Percentiles rank a stretch among this genome's conserved stretches.
These are phyloP conservation scores for Sciurus carolinensis DNA, from an alignment of 2,797 vertebrate species.

Conservation along the genomic window DNA sequence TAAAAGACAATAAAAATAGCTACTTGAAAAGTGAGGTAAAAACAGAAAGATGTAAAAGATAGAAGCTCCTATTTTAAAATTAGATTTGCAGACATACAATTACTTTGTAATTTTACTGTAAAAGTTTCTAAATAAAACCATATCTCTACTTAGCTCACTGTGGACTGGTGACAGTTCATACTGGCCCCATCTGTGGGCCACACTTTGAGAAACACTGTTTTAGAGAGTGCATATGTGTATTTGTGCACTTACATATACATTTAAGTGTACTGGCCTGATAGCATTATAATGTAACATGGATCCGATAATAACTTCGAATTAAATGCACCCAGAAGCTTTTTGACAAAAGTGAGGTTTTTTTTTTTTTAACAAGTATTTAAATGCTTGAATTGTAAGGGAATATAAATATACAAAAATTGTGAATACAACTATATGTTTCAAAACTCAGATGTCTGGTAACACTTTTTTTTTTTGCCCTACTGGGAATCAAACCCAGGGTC, in stretches of 20 bases:
- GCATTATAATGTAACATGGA: background rate
- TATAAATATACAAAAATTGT: conserved; percentile 41
- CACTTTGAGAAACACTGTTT: background rate
- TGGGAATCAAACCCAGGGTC: background rate
- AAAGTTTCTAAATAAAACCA: conserved; percentile 28
- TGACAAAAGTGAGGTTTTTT: conserved; percentile 25
- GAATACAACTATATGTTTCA: conserved; percentile 35
- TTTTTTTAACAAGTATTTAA: conserved; percentile 21
- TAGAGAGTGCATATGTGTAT: background rate
- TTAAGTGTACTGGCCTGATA: conserved; percentile 1
- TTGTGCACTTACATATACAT: background rate
- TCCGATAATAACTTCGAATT: conserved; percentile 27
- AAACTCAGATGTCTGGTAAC: conserved; percentile 32
- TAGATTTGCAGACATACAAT: background rate
- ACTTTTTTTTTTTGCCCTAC: background rate
- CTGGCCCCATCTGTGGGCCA: background rate
- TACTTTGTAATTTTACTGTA: conserved; percentile 10
- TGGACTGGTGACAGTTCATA: background rate
- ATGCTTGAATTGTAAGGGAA: conserved; percentile 62
- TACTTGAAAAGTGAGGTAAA: conserved; percentile 39
- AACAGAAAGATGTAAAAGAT: conserved; percentile 29
- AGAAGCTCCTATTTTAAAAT: background rate
- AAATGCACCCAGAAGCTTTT: conserved; percentile 53
- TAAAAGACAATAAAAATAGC: conserved; percentile 49
- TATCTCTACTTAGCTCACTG: background rate